Percentiles rank a stretch among this genome's conserved stretches.
Conservation (phyloP, 2,888 invertebrate species). For the Autographa pulchrina region DNA sequence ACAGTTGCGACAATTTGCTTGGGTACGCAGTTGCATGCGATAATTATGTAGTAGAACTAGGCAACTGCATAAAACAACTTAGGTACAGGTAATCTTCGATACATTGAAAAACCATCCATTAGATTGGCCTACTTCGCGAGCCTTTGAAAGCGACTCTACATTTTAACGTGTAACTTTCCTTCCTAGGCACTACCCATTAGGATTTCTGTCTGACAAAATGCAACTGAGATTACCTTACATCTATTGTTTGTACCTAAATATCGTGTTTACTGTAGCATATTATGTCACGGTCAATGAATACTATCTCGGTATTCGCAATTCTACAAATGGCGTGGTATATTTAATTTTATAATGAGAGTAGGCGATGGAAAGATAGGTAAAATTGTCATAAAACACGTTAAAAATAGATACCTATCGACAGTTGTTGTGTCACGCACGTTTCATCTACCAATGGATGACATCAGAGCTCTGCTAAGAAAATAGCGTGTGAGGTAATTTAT, state of each 20-base stretch:
- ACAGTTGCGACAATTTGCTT: constrained; percentile 39
- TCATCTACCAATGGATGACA: constrained; percentile 40
- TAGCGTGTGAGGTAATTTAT: constrained; percentile 48
- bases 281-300: too few relatives aligned
- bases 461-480: constrained; percentile 49
- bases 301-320: neutral
- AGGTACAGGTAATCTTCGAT: neutral
- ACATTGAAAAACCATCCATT: neutral
- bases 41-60: neutral
- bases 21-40: constrained; percentile 23
- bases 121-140: neutral
- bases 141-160: constrained; percentile 1
- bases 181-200: neutral
- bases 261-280: too few relatives aligned
- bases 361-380: neutral
- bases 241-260: too few relatives aligned
- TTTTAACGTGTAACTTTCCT: neutral
- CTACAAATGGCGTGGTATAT: neutral
- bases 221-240: too few relatives aligned
- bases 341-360: neutral
- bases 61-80: neutral
- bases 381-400: neutral
- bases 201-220: neutral
- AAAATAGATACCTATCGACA: constrained; percentile 12
- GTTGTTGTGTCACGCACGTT: constrained; percentile 31